Conservation (phyloP, 2,113 vertebrate genomes). For the Pangasianodon hypophthalmus region DNA sequence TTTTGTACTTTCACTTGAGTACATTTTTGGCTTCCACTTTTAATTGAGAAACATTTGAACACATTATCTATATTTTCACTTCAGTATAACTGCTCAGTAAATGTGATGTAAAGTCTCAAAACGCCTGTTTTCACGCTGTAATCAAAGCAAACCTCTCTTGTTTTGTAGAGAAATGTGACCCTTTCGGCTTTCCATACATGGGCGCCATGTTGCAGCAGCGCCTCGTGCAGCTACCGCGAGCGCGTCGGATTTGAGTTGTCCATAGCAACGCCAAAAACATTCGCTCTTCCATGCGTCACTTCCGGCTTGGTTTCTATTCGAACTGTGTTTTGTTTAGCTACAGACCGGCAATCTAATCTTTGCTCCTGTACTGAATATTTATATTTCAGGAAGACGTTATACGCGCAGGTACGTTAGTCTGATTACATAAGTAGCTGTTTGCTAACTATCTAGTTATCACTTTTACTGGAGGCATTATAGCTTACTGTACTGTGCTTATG, state of each 20-base stretch:
- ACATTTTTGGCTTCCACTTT: no score
- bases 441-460: no score
- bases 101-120: no score
- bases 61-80: no score
- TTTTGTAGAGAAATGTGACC: neutral
- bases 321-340: neutral
- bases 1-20: no score
- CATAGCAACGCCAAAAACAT: conserved; percentile 11
- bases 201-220: conserved; percentile 1
- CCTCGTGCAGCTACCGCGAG: neutral
- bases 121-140: neutral
- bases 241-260: neutral
- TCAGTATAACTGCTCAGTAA: neutral
- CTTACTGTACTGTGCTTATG: neutral
- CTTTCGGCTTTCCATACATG: neutral
- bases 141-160: no score
- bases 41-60: no score
- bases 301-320: neutral
- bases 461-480: no score
- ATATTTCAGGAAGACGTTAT: neutral
- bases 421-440: neutral
- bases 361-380: neutral
- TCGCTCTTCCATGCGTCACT: neutral
- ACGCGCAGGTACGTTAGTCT: neutral
- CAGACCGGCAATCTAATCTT: no score